Base-by-base conservation (phyloP, 2,113 vertebrate genomes). In the Bucco capensis region DNA sequence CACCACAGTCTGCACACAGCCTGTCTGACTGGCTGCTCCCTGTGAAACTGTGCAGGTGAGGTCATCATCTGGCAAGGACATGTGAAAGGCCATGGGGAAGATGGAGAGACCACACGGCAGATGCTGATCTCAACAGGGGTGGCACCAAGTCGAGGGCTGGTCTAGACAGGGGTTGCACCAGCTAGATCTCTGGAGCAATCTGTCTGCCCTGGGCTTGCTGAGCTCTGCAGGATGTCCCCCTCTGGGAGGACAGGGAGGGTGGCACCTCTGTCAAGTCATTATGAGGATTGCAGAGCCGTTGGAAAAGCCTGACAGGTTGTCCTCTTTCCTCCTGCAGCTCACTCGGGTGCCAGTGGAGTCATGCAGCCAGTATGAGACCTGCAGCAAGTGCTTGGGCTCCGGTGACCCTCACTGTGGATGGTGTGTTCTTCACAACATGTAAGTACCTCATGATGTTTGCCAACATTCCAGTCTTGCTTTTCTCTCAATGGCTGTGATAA, bases 381-480 rank as follows among this genome's bases (percentile, higher is more conserved):
- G 99, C 96, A 97, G 98, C 4, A 97, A 99, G 74, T 99, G 99
- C 92, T 97, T 99, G 28, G 99, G 99, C 87, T 99, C 99, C 0
- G 99, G 99, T 1, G 99, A 99, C 76, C 99, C 99, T 22, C 99
- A 99, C 96, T 99, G 99, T 22, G 99, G 99, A 72, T 99, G 99
- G 99, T 99, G 99, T 96, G 99, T 99, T 80, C 99, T 99, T 31
- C 99, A 99, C 94, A 99, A 98, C 97, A 98, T 49, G 99, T 99
- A 96, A 99, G 99, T 98, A 95, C 89, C 22, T 6, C 30, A 22
- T 5, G 35, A 11, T 12, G 3, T 31, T 25, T 82, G 30, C 27
- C 33, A 19, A n/a, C 1, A 0, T 1, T 37, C 69, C 83, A 25
- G n/a, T 46, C 24, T n/a, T 22, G 47, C 10, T 72, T n/a, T 50